Base-by-base conservation (phyloP, 2,888 invertebrate genomes). In the Priocnemis perturbator region DNA sequence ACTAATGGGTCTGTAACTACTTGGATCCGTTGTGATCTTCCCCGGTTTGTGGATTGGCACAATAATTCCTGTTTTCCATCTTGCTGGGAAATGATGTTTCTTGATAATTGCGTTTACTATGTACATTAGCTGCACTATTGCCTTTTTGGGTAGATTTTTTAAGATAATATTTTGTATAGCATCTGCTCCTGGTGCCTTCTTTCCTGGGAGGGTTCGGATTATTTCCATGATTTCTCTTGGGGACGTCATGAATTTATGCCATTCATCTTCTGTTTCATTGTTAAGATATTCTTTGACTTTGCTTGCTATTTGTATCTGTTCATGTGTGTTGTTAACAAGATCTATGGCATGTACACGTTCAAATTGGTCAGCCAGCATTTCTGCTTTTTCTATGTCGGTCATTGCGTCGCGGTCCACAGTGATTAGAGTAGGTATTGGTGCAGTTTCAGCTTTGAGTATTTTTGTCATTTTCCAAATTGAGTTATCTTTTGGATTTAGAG, bases 1-100 rank as follows among this genome's bases (percentile, higher is more conserved):
- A n/a, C 73, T 74, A 17, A 78, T 74, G 9, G 73, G 76, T 56
- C 71, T 73, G n/a, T 76, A 75, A 30, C 75, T 76, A 1, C 64
- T 55, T 0, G 74, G 72, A 0, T 57, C 19, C 1, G 58, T 55
- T 21, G 47, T 64, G 9, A 47, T 61, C 63, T 73, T 77, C 0
- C 69, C 69, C 7, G 60, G 23, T 60, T 74, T 77, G 15, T 58
- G 68, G 3, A 74, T 69, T 5, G 73, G 70, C 1, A 74, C 58
- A 1, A 76, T 50, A 37, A 62, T 71, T 0, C 65, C 64, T 11
- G 58, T 17, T 60, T 76, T 76, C 76, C 76, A 76, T 0, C 26
- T 20, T 23, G 5, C 0, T 3, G 72, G 72, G 23, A 72, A 76
- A 26, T 74, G 60, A n/a, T 3, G 1, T 1, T 19, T 2, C 14